Evolutionary conservation across 64 coral and sea anemone species (phyloP), one percentile per base, ranked within the genome.

Genomic region (Porites lutea): DNA sequence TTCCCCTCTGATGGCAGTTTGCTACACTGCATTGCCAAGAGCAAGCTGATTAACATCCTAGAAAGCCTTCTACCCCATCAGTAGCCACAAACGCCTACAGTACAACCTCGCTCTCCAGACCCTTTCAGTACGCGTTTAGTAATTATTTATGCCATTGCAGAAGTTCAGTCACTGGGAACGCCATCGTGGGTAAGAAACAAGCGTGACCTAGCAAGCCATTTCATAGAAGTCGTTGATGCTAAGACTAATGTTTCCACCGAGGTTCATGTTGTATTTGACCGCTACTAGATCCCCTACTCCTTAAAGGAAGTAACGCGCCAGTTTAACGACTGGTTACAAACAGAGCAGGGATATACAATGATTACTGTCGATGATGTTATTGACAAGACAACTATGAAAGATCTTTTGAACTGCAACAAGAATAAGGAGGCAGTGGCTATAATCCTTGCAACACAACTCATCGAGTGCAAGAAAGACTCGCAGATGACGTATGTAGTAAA

Each of bases 181-280:
- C 53, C 53, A 55, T 7, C 53, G 11, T 55, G 11, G 53, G 5
- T 55, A 7, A 55, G 53, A 5, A 55, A 5, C 11, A 11, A 11
- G 5, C 53, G 53, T 55, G 53, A 55, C 53, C 53, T 55, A 7
- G 53, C 0, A 5, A 55, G 5, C 11, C 53, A 55, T 55, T 55
- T 46, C 53, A 5, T 55, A 7, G 53, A 55, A 11, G 53, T 55
- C 53, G 11, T 55, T 11, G 53, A 55, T 55, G 49, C 52, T 3
- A 88, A 52, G 12, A 46, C 69, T 21, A 27, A 54, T 37, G 53
- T 23, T 11, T 72, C 48, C 65, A 52, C 13, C 37, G 86, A 88
- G 60, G 86, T 88, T 49, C 86, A 88, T 16, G 20, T 88, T 18
- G 59, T 88, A 23, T 88, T 88, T 88, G 86, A 88, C 47, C 83